Percentiles rank a stretch among this genome's conserved stretches.
phyloP scores from a whole-genome alignment of 1,140 invertebrate genomes.

The Nautilus pompilius region DNA sequence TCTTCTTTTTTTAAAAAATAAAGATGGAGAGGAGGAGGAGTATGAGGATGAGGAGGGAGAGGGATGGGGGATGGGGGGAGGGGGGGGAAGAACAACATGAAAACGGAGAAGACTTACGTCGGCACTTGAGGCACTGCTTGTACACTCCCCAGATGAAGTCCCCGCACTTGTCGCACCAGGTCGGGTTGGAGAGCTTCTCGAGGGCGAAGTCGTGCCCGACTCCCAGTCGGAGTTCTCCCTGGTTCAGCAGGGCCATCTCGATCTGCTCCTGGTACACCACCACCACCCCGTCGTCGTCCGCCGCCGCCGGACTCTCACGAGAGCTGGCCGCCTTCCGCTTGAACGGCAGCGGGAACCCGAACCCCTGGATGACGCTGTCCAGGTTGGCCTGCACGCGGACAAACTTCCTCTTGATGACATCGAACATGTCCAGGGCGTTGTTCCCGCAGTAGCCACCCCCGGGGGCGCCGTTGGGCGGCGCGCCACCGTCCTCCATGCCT shows the following conservation, averaged over 20 bases:
- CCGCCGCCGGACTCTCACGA: constrained; percentile 11
- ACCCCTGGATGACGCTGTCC: constrained; percentile 29
- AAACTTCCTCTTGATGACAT: constrained; percentile 28
- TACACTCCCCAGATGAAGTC: constrained; percentile 60
- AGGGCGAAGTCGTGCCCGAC: constrained; percentile 44
- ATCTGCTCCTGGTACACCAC: constrained; percentile 27
- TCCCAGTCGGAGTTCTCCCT: constrained; percentile 21
- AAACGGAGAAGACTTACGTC: constrained; percentile 40
- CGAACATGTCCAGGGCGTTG: constrained; percentile 26
- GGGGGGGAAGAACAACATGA: neutral
- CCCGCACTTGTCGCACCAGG: constrained; percentile 60
- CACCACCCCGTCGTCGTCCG: constrained; percentile 10
- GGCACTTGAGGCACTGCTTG: constrained; percentile 54
- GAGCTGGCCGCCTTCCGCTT: constrained; percentile 20
- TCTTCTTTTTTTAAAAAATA: too few species aligned
- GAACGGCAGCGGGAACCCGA: constrained; percentile 15
- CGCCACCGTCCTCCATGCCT: constrained; percentile 7
- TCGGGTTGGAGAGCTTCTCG: constrained; percentile 51
- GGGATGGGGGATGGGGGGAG: neutral
- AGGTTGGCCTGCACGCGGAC: constrained; percentile 23
- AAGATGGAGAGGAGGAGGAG: neutral
- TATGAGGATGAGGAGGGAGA: neutral
- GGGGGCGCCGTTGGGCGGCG: neutral
- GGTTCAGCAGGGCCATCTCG: constrained; percentile 43
- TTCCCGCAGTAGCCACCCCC: neutral